These are phyloP conservation scores for Sphenodon punctatus DNA, from an alignment of 2,797 vertebrate species.

Conservation along the genomic window DNA sequence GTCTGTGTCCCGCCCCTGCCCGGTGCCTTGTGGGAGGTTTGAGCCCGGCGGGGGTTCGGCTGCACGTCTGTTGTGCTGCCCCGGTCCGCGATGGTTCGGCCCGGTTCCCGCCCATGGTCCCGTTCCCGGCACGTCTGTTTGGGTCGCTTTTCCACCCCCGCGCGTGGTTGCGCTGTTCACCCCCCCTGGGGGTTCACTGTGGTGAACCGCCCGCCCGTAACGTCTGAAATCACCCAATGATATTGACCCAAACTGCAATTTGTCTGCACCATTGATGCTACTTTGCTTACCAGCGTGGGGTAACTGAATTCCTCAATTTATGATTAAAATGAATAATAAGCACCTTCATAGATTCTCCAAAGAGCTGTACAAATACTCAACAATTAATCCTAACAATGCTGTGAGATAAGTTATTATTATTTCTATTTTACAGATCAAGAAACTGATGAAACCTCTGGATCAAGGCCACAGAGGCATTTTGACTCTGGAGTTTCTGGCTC, in stretches of 20 bases:
- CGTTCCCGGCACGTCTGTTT: too few species aligned
- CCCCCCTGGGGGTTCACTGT: too few species aligned
- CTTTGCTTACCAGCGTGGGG: not conserved
- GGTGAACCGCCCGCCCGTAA: too few species aligned
- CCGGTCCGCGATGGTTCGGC: too few species aligned
- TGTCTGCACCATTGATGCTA: not conserved
- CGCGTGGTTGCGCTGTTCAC: too few species aligned
- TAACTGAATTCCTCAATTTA: not conserved
- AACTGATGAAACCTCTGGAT: not conserved
- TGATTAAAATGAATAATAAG: not conserved
- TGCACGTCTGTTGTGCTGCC: too few species aligned
- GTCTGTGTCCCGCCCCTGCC: too few species aligned
- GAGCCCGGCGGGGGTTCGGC: too few species aligned
- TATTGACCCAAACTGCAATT: not conserved
- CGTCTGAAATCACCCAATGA: too few species aligned
- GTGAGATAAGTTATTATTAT: not conserved
- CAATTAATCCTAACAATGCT: not conserved
- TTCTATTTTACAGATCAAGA: not conserved
- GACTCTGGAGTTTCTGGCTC: not conserved
- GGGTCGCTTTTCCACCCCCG: too few species aligned
- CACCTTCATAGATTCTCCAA: not conserved
- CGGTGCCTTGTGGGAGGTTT: too few species aligned
- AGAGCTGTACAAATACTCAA: not conserved
- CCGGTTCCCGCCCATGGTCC: too few species aligned
- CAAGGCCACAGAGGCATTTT: not conserved